Evolutionary conservation across 2,888 invertebrate genomes (phyloP).

Genomic region (Tiliacea aurago): DNA sequence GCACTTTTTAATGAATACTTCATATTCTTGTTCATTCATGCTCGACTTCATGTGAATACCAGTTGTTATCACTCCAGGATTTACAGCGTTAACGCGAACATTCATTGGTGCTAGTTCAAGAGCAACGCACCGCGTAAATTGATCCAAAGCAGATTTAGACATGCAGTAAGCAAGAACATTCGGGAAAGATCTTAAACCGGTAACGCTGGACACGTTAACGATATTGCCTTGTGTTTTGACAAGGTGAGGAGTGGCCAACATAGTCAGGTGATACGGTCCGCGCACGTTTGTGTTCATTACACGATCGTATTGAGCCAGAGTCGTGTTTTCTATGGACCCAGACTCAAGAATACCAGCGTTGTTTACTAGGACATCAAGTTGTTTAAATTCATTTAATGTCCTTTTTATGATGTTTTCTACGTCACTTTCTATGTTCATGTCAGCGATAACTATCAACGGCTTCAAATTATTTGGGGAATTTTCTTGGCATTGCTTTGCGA

Average conservation of each 20-base stretch:
- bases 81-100: slow-evolving; percentile 97
- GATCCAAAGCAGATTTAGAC: slow-evolving; percentile 98
- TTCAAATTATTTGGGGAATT: slow-evolving; percentile 78
- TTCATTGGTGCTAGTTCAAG: slow-evolving; percentile 94
- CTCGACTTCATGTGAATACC: slow-evolving; percentile 95
- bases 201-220: slow-evolving; percentile 98
- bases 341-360: slow-evolving; percentile 96
- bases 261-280: slow-evolving; percentile 94
- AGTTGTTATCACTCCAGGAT: slow-evolving; percentile 98
- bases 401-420: slow-evolving; percentile 92
- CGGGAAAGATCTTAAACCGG: slow-evolving; percentile 96
- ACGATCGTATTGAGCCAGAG: slow-evolving; percentile 95
- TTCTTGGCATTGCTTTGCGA: slow-evolving; percentile 90
- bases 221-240: slow-evolving; percentile 95
- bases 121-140: slow-evolving; percentile 97
- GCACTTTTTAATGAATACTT: slow-evolving; percentile 94
- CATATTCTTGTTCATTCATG: slow-evolving; percentile 94
- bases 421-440: slow-evolving; percentile 93
- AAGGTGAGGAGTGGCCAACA: slow-evolving; percentile 95
- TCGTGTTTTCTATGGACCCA: slow-evolving; percentile 95
- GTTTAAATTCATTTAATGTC: slow-evolving; percentile 92
- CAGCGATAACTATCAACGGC: slow-evolving; percentile 91
- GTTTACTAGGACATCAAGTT: slow-evolving; percentile 95
- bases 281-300: slow-evolving; percentile 97
- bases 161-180: slow-evolving; percentile 97